A percentile compares a stretch with the other conserved stretches of the same genome.
These are phyloP conservation scores for Pseudopleuronectes americanus DNA, from an alignment of 2,797 vertebrate species.

Conservation along the genomic window DNA sequence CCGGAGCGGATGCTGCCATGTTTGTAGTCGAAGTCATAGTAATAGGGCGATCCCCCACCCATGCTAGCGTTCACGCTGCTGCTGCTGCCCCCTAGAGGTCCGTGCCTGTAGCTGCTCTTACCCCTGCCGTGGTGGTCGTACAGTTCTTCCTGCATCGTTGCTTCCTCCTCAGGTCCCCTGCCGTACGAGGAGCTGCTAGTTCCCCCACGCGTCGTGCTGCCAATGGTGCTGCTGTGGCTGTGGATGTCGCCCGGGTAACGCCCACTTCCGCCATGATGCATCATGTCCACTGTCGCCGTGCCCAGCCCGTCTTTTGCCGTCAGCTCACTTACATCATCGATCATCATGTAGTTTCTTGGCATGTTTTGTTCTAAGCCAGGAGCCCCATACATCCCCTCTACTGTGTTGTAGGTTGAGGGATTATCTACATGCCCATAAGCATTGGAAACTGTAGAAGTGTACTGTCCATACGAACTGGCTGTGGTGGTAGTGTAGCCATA, in stretches of 20 bases:
- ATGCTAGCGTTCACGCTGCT: constrained; percentile 82
- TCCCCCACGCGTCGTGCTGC: constrained; percentile 81
- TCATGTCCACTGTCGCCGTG: constrained; percentile 78
- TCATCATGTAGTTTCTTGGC: constrained; percentile 98
- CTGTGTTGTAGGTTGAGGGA: constrained; percentile 88
- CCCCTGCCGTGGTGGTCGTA: constrained; percentile 93
- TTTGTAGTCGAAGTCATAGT: constrained; percentile 91
- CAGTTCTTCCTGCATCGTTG: constrained; percentile 91
- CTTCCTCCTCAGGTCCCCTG: constrained; percentile 93
- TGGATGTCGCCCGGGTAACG: constrained; percentile 82
- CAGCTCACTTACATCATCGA: constrained; percentile 97
- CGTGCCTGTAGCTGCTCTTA: constrained; percentile 92
- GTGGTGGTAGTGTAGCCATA: constrained; percentile 84
- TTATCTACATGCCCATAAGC: constrained; percentile 88
- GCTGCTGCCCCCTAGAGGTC: constrained; percentile 87
- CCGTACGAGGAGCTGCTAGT: constrained; percentile 90
- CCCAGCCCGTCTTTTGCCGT: constrained; percentile 92
- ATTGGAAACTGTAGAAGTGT: constrained; percentile 80
- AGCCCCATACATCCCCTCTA: constrained; percentile 88
- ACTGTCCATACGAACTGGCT: constrained; percentile 85
- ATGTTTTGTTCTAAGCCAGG: constrained; percentile 95
- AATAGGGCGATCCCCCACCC: constrained; percentile 86
- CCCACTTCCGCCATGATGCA: constrained; percentile 85
- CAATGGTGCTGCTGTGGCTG: constrained; percentile 80
- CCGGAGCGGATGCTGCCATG: constrained; percentile 77